Conservation (phyloP, 2,888 invertebrate species). For the Eulithis prunata region DNA sequence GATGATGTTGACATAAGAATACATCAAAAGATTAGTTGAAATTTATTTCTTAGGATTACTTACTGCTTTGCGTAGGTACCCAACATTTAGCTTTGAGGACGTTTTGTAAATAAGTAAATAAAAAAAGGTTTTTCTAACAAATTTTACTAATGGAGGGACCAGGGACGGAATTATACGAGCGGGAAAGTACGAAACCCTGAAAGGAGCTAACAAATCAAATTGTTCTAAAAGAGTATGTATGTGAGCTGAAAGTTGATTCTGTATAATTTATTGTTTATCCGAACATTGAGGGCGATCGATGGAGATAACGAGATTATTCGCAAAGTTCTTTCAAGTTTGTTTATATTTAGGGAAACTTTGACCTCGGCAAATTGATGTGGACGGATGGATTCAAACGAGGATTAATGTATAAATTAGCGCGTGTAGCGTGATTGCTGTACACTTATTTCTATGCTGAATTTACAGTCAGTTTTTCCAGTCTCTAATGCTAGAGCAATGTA, state of each 20-base stretch:
- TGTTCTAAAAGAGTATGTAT: constrained; percentile 47
- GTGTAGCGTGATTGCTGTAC: background rate
- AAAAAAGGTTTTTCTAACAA: constrained; percentile 31
- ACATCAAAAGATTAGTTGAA: background rate
- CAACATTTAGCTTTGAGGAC: constrained; percentile 18
- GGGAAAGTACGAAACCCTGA: constrained; percentile 29
- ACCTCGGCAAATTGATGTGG: constrained; percentile 24
- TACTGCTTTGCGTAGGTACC: constrained; percentile 5
- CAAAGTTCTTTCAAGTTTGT: constrained; percentile 34
- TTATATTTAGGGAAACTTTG: constrained; percentile 38
- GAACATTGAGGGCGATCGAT: constrained; percentile 38
- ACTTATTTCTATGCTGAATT: too few species aligned
- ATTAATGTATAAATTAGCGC: background rate
- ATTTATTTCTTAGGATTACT: background rate
- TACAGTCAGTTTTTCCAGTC: too few species aligned
- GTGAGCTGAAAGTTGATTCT: constrained; percentile 51
- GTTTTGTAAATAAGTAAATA: constrained; percentile 28
- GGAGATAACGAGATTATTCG: constrained; percentile 41
- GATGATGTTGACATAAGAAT: background rate
- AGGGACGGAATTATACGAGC: constrained; percentile 33
- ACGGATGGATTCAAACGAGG: constrained; percentile 12
- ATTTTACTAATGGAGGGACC: constrained; percentile 32
- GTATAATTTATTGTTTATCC: constrained; percentile 45
- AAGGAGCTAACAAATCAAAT: constrained; percentile 59
- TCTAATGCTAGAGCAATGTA: too few species aligned